Base-by-base conservation (phyloP, 2,113 vertebrate genomes). In the Heterocephalus glaber region DNA sequence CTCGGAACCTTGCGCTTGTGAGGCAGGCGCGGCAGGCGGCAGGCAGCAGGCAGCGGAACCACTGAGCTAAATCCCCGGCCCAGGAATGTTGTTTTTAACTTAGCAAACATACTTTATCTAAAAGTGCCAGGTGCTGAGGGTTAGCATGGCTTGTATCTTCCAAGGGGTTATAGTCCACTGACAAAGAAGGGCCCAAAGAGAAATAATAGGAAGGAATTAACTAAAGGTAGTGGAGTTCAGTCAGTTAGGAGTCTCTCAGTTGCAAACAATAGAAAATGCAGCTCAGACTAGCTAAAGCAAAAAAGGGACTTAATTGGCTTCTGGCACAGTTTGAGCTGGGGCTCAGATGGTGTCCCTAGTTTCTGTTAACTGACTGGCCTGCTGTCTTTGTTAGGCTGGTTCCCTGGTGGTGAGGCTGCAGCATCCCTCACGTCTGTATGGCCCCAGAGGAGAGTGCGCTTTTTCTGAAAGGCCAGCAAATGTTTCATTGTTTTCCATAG, bases 221-320 rank as follows among this genome's bases (percentile, higher is more conserved):
- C n/a, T 61, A 33, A 47, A 30, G 13, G 38, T 33, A 5, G 49
- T 81, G 16, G 74, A 70, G n/a, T 65, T 65, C 70, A 35, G 3
- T 92, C 47, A 56, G 4, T 81, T 58, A 61, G 70, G 61, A 82
- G 30, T 54, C 33, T 56, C 17, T 93, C 22, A 20, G 35, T 33
- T 63, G n/a, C 20, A 87, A 90, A 84, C 20, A 54, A 44, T 4
- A 26, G 77, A 60, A 90, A 92, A 88, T 52, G 26, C 58, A 87
- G 63, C 54, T 81, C 38, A 85, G 88, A 84, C 14, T 52, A 88
- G 63, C 77, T 77, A 82, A 81, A 26, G 24, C 70, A 41, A 76
- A 92, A n/a, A 95, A 89, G 72, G 66, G 56, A 60, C 20, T 77
- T 96, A 66, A 61, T 70, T 92, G 76, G 26, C 33, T 83, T 83